Percentiles rank a stretch among this genome's conserved stretches.
Evolutionary conservation across 35 echinoderm and acorn worm genomes (phyloP).

Genomic region (Apostichopus californicus): DNA sequence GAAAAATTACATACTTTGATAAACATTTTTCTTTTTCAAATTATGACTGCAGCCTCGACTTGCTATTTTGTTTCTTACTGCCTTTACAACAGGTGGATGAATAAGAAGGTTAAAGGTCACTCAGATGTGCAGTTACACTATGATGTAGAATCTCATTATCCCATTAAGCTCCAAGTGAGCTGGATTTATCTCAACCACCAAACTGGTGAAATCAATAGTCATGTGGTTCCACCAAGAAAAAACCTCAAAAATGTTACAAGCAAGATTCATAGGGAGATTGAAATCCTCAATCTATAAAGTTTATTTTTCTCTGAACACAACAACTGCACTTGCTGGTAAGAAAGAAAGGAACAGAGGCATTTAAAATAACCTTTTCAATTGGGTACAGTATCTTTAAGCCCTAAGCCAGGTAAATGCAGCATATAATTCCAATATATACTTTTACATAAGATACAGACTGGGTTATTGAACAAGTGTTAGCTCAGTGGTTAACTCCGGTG

Average conservation of each 20-base stretch:
- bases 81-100: not conserved
- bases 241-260: not conserved
- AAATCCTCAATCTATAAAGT: not conserved
- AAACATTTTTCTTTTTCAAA: too few species aligned
- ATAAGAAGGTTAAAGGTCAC: not conserved
- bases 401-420: too few species aligned
- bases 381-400: too few species aligned
- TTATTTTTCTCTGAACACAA: too few species aligned
- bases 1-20: not conserved
- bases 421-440: too few species aligned
- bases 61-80: not conserved
- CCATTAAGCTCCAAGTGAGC: conserved; percentile 27
- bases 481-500: too few species aligned
- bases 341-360: too few species aligned
- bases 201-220: not conserved
- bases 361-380: too few species aligned
- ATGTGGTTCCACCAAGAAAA: not conserved
- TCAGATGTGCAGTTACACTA: not conserved
- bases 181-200: conserved; percentile 11
- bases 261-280: not conserved
- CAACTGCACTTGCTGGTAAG: too few species aligned
- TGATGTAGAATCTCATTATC: conserved; percentile 9
- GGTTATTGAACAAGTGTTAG: too few species aligned
- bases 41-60: too few species aligned
- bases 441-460: too few species aligned